phyloP scores from a whole-genome alignment of 2,797 vertebrate genomes.

The Danio aesculapii region DNA sequence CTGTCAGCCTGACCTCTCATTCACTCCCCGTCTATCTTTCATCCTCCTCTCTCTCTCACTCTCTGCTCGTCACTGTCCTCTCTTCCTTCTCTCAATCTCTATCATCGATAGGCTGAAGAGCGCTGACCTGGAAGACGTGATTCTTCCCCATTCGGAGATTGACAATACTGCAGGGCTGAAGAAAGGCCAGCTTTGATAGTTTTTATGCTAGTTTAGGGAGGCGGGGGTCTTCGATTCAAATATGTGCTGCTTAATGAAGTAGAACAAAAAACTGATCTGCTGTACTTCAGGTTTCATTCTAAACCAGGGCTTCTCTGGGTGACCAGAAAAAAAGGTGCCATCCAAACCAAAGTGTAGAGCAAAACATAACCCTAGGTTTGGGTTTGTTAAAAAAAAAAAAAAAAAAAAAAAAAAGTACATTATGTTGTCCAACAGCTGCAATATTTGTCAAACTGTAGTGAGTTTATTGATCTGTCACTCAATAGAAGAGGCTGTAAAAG shows the following conservation, averaged over 20 bases:
- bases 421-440: too few relatives aligned
- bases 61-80: conserved; percentile 25
- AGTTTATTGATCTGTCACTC: too few relatives aligned
- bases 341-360: not conserved
- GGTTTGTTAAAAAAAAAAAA: not conserved
- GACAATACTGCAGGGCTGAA: conserved; percentile 29
- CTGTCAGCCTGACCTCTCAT: conserved; percentile 32
- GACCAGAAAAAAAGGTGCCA: not conserved
- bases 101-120: conserved; percentile 45
- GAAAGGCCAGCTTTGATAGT: conserved; percentile 37
- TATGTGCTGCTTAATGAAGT: conserved; percentile 8
- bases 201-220: conserved; percentile 13
- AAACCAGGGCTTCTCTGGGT: not conserved
- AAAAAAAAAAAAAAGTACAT: too few relatives aligned
- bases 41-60: not conserved
- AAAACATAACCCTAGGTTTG: not conserved
- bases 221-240: conserved; percentile 38
- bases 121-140: conserved; percentile 64
- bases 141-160: conserved; percentile 45
- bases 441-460: too few relatives aligned
- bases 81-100: conserved; percentile 9
- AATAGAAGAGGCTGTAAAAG: too few relatives aligned
- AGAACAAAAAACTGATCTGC: not conserved
- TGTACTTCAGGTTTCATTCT: not conserved
- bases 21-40: not conserved